phyloP scores from a whole-genome alignment of 2,797 vertebrate species.

The Myiothlypis coronata region DNA sequence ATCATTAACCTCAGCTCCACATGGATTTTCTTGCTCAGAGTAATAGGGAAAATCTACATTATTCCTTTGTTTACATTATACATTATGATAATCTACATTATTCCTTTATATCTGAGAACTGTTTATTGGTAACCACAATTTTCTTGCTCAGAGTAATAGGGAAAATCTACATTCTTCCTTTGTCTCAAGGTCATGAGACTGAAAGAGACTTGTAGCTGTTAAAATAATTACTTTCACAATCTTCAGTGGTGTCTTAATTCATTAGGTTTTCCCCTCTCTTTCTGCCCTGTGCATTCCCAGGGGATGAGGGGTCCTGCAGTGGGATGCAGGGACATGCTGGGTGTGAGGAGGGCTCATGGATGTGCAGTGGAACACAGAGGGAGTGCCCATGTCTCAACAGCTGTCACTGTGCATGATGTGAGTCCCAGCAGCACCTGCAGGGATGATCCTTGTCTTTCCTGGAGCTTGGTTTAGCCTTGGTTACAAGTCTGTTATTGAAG shows the following conservation, averaged over 20 bases:
- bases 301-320: neutral
- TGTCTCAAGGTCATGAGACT: neutral
- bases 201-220: neutral
- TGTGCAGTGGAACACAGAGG: neutral
- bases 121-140: neutral
- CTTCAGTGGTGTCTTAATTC: neutral
- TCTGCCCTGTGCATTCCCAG: neutral
- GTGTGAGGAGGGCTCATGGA: neutral
- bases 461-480: neutral
- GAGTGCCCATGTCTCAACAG: rapidly evolving
- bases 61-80: no score
- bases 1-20: neutral
- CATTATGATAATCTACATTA: no score
- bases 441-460: neutral
- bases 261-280: neutral
- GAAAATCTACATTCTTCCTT: neutral
- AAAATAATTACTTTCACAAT: neutral
- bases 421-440: neutral
- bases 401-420: neutral
- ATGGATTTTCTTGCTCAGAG: neutral
- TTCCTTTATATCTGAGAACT: no score
- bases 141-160: neutral
- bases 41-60: no score
- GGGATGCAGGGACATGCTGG: neutral
- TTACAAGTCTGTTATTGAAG: neutral